Percentiles rank a stretch among this genome's conserved stretches.
These are phyloP conservation scores for Mustelus asterias DNA, from an alignment of 2,113 vertebrate genomes.

Conservation along the genomic window DNA sequence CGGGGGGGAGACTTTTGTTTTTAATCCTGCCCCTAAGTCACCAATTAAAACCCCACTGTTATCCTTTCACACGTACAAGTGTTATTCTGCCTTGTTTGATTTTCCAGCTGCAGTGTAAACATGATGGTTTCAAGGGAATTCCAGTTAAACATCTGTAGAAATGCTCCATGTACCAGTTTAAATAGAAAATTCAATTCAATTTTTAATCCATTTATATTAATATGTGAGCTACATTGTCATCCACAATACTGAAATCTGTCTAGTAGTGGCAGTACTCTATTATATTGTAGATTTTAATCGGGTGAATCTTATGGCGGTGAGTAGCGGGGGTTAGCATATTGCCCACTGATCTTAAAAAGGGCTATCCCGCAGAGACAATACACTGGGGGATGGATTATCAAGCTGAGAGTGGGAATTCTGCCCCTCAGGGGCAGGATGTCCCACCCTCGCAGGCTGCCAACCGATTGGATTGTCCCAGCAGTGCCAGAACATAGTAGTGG, in stretches of 20 bases:
- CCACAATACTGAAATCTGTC: background rate
- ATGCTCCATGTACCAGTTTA: background rate
- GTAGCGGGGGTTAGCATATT: too few relatives aligned
- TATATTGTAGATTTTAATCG: background rate
- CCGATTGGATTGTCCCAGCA: too few relatives aligned
- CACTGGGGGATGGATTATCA: too few relatives aligned
- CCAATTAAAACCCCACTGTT: conserved; percentile 19
- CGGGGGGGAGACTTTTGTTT: background rate
- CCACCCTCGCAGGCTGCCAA: too few relatives aligned
- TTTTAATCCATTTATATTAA: background rate
- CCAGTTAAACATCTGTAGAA: background rate
- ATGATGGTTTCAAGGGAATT: background rate
- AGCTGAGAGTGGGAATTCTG: too few relatives aligned
- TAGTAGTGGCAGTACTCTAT: background rate
- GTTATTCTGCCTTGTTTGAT: conserved; percentile 1
- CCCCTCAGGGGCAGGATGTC: too few relatives aligned
- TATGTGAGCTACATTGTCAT: background rate
- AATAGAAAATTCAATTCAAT: background rate
- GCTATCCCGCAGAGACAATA: too few relatives aligned
- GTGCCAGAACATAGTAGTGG: too few relatives aligned
- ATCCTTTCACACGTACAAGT: conserved; percentile 11
- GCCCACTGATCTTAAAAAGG: too few relatives aligned
- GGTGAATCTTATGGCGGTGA: too few relatives aligned
- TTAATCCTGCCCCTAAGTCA: background rate
- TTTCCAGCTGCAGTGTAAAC: conserved; percentile 18